These are phyloP conservation scores for Acromyrmex echinatior DNA, from an alignment of 1,140 invertebrate genomes.

Conservation along the genomic window DNA sequence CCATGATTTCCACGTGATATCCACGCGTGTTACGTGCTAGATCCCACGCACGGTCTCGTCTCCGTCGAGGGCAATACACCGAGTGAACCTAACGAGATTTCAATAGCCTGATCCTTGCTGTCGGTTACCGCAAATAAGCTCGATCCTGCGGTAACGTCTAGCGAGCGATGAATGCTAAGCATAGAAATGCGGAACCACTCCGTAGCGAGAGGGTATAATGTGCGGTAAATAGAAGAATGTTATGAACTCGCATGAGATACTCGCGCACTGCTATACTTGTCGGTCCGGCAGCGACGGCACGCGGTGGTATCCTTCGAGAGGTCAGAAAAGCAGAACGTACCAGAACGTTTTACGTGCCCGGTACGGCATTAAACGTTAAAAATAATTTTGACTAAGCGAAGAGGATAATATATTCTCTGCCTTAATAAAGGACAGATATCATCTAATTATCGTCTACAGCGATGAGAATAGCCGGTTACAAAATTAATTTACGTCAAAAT, in stretches of 20 bases:
- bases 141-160: conserved; percentile 55
- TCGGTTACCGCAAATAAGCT: conserved; percentile 57
- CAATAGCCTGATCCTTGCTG: conserved; percentile 54
- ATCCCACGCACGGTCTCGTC: conserved; percentile 54
- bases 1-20: conserved; percentile 46
- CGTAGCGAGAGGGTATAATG: conserved; percentile 42
- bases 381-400: conserved; percentile 27
- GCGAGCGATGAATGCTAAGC: conserved; percentile 56
- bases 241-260: conserved; percentile 50
- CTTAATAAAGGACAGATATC: conserved; percentile 45
- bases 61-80: conserved; percentile 48
- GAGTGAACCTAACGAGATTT: conserved; percentile 57
- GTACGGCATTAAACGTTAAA: conserved; percentile 9
- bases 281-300: not conserved
- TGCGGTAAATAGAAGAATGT: conserved; percentile 61
- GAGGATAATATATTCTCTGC: conserved; percentile 17
- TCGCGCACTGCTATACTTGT: conserved; percentile 20
- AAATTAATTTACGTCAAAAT: conserved; percentile 33
- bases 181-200: conserved; percentile 56
- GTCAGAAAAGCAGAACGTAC: conserved; percentile 43
- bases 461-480: not conserved
- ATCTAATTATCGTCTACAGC: conserved; percentile 28
- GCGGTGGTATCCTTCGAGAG: conserved; percentile 10
- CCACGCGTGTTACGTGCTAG: conserved; percentile 52
- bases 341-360: conserved; percentile 31